Evolutionary conservation across 2,797 vertebrate species (phyloP), one percentile per base, ranked within the genome.

Genomic region (Coendou prehensilis): DNA sequence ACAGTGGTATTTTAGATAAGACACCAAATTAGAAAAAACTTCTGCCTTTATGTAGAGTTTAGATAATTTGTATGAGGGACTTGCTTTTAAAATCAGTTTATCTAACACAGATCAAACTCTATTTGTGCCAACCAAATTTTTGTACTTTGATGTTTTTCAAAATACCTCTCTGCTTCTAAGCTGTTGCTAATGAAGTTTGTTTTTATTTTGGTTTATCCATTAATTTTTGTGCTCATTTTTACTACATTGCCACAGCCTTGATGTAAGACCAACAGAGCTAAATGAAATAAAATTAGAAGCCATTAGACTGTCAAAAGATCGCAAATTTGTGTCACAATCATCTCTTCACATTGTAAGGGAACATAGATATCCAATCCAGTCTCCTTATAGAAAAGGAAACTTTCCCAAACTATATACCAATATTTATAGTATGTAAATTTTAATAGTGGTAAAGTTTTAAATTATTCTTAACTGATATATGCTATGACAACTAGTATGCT

Each of bases 391-490:
- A 90, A 85, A 96, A 92, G 75, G 59, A 78, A 88, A 82, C 78
- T 79, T 91, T 93, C 69, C 80, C 67, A 52, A 96, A 41, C 83
- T 91, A 26, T 69, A 18, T 89, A 91, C 63, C 56, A 92, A 30
- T 87, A 57, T 76, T 89, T 93, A 88, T 56, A 83, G 45, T 83
- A 37, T 96, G 59, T 91, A 76, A 94, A 89, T 93, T 78, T 80
- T 81, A 28, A 89, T 76, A 87, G 59, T 89, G 95, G 30, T 91
- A 47, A 87, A 71, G 61, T 95, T 95, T 96, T 96, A 94, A 94
- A 87, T 95, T 92, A 73, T 41, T 85, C 73, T 84, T 92, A 89
- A 94, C 83, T 91, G 54, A 92, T 95, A 83, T n/a, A 41, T 90
- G 57, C 26, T 71, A 52, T 64, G 71, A 50, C 81, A 92, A 90